These are phyloP conservation scores for Chiroxiphia lanceolata DNA, from an alignment of 2,797 vertebrate genomes.

Conservation along the genomic window DNA sequence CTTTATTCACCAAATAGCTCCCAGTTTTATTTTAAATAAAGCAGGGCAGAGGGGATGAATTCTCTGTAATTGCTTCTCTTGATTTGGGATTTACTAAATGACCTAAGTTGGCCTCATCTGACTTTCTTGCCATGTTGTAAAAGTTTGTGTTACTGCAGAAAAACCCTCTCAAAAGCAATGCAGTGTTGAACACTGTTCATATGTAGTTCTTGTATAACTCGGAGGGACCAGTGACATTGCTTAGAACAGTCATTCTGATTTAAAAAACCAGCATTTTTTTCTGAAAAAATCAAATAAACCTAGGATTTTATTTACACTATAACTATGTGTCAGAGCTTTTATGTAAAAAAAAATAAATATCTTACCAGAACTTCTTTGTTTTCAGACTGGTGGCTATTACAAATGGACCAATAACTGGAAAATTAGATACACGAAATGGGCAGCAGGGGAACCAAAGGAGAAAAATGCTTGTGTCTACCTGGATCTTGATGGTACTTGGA, in stretches of 20 bases:
- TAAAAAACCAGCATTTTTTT: not conserved
- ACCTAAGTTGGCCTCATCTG: not conserved
- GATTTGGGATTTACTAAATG: not conserved
- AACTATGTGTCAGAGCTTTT: not conserved
- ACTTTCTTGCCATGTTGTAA: not conserved
- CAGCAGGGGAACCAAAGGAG: slow-evolving; percentile 79
- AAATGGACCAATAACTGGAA: slow-evolving; percentile 87
- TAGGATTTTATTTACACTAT: not conserved
- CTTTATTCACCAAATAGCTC: not conserved
- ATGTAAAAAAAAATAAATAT: not conserved
- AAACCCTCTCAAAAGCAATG: not conserved
- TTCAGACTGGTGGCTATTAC: slow-evolving; percentile 82
- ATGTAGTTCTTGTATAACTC: not conserved
- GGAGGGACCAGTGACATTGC: not conserved
- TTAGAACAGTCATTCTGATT: not conserved
- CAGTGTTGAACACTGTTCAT: not conserved
- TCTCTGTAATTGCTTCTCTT: not conserved
- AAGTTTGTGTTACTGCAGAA: not conserved
- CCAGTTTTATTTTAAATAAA: not conserved
- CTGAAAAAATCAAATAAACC: not conserved
- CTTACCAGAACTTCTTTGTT: not conserved
- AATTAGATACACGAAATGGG: slow-evolving; percentile 86
- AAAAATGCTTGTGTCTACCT: slow-evolving; percentile 88
- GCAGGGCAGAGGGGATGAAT: not conserved
- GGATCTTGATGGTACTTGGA: slow-evolving; percentile 86